Evolutionary conservation across 2,797 vertebrate genomes (phyloP), one percentile per base, ranked within the genome.

Genomic region (Corythornis leucogaster): DNA sequence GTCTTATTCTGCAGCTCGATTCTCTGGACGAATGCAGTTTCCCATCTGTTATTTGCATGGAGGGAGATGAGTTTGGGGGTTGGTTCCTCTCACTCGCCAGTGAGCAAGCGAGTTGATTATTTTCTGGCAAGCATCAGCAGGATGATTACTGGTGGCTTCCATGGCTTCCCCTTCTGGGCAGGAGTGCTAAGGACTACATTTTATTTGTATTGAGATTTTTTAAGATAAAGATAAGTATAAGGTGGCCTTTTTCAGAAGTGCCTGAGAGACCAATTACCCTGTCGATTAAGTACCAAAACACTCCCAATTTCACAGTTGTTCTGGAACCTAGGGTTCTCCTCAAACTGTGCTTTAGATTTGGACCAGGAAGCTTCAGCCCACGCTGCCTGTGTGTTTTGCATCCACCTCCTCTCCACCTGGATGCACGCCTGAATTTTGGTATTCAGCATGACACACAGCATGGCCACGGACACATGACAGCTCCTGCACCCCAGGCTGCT

Each of bases 1-100:
- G 31, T 87, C 86, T 88, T 76, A 46, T 53, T 70, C 73, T 2
- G 0, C 90, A 85, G 58, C 90, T 94, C 15, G 2, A 33, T 63
- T 90, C 90, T 82, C 80, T 79, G 91, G 89, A 92, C 94, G 80
- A 90, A 73, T 1, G 19, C 0, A 5, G 64, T 50, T 80, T 89
- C 80, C 95, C 95, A 95, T 96, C 93, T 95, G 95, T 94, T 94
- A 93, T 92, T 95, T 96, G 88, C 48, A 24, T 64, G 25, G 69
- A 78, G 70, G 86, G 90, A 90, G 92, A 73, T 73, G 94, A 77
- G 62, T 94, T 76, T 71, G 92, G 80, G 89, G 85, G 94, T 61
- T 95, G 95, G 91, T 88, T 94, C 91, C 45, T 96, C 67, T 93
- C 5, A 5, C 83, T 90, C 15, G 1, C 83, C 90, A 91, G 90